Base-by-base conservation (phyloP, 2,888 invertebrate genomes). In the Euphydryas editha region DNA sequence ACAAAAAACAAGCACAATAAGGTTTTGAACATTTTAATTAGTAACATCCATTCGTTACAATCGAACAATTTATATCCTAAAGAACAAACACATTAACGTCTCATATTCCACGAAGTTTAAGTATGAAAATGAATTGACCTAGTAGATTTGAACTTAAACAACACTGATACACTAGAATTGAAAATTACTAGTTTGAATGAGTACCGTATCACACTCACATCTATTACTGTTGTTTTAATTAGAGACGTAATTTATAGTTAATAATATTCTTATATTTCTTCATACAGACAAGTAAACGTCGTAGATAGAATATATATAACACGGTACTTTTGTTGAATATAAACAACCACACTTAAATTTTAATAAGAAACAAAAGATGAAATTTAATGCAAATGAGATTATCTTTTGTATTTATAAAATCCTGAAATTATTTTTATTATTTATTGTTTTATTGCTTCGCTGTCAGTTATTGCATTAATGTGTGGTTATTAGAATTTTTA, bases 11-110 rank as follows among this genome's bases (percentile, higher is more conserved):
- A 73, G 83, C 61, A 76, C 63, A 72, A 69, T 75, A 47, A 73
- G 73, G 72, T 82, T 87, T 87, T 77, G 85, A 91, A 91, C 87
- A 88, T 88, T 73, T 88, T 91, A 89, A 84, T 90, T 82, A 87
- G 82, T 88, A 91, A 90, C 91, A 89, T 88, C 84, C 85, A 88
- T 88, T 84, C 84, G 86, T 87, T 84, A 82, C 83, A 83, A 68
- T 81, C 83, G 84, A 90, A 90, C 88, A 89, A 85, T 87, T 81
- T 79, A 81, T 79, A 79, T 67, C 30, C 78, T 85, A 85, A 80
- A 80, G 79, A 83, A 74, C 71, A 79, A 85, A 74, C 71, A 84
- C 82, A 74, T 54, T 24, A 51, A 80, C 78, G 76, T 75, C 76
- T 79, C 77, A 75, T 76, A 75, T 76, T 68, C 70, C 74, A 78